Base-by-base conservation (phyloP, 1,140 invertebrate genomes). In the Ganaspis sp. region DNA sequence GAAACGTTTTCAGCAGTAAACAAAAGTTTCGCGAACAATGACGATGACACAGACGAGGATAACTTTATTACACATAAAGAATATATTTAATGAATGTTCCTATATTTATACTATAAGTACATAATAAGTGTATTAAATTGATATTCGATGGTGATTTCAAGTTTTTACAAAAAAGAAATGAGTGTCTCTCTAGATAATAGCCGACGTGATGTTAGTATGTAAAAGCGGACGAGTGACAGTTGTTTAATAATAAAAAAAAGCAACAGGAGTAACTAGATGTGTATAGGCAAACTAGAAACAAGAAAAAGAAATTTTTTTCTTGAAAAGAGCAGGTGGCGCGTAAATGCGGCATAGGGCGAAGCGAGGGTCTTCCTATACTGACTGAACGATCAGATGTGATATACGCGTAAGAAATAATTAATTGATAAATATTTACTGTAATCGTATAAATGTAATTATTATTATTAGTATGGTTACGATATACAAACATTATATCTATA, bases 311-410 rank as follows among this genome's bases (percentile, higher is more conserved):
- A 42, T 70, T 75, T 73, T 69, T 58, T 49, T 77, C 70, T 64
- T 45, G 9, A 45, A 40, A 72, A 79, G 74, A 71, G 73, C 72
- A 4, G 80, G 81, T 77, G 79, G 83, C 81, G 85, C 82, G 83
- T 75, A 75, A 79, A 80, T 71, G 78, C 73, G 79, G 78, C 75
- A 75, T 75, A 81, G 85, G 86, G 85, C 83, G 87, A 88, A 85
- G 89, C 88, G 88, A 90, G 89, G 89, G 90, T 90, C 90, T 91
- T 91, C 90, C 90, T 91, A 90, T 88, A 90, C 86, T 90, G 89
- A 91, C 90, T 91, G 90, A 91, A 91, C 86, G 89, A 90, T 90
- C 90, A 91, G 90, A 91, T 91, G 90, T 91, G 90, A 91, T 91
- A 91, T 91, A 90, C 83, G 87, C 87, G 87, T 90, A 90, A 90